Conservation (phyloP, 2,888 invertebrate genomes). For the Magallana nippona region DNA sequence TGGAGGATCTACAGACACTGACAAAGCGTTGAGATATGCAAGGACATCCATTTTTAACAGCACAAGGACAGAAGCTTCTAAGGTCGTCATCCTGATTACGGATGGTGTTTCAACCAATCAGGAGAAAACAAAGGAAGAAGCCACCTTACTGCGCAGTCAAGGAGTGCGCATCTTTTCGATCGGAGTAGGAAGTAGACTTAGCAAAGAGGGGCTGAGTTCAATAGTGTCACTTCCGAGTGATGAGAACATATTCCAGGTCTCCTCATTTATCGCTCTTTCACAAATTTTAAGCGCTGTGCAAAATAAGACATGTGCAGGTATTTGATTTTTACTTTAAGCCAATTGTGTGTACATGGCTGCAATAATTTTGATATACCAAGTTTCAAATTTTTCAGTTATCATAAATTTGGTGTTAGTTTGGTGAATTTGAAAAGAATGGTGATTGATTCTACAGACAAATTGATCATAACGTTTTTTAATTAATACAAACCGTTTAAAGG, state of each 20-base stretch:
- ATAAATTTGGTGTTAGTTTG: too few species aligned
- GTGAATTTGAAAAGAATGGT: too few species aligned
- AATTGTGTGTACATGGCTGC: too few species aligned
- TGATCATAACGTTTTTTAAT: too few species aligned
- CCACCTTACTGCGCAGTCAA: not conserved
- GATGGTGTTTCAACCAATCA: slow-evolving; percentile 18
- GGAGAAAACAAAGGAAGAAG: slow-evolving; percentile 7
- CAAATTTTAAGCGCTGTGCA: not conserved
- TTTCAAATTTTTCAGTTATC: too few species aligned
- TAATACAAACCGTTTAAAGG: too few species aligned
- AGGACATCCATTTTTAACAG: slow-evolving; percentile 16
- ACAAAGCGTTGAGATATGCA: not conserved
- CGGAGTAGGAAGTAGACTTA: slow-evolving; percentile 28
- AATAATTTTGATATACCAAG: too few species aligned
- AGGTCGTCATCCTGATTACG: slow-evolving; percentile 30
- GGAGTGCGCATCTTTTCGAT: slow-evolving; percentile 2
- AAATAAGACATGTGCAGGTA: slow-evolving; percentile 19
- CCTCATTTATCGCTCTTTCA: not conserved
- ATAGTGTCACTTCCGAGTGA: slow-evolving; percentile 12
- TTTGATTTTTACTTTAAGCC: too few species aligned
- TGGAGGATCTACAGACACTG: slow-evolving; percentile 3
- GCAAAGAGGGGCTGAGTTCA: not conserved
- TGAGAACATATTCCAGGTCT: slow-evolving; percentile 12
- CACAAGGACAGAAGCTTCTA: slow-evolving; percentile 14
- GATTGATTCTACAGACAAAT: too few species aligned